A percentile compares a stretch with the other conserved stretches of the same genome.
These are phyloP conservation scores for Tromatobia lineatoria DNA, from an alignment of 2,888 invertebrate genomes.

Conservation along the genomic window DNA sequence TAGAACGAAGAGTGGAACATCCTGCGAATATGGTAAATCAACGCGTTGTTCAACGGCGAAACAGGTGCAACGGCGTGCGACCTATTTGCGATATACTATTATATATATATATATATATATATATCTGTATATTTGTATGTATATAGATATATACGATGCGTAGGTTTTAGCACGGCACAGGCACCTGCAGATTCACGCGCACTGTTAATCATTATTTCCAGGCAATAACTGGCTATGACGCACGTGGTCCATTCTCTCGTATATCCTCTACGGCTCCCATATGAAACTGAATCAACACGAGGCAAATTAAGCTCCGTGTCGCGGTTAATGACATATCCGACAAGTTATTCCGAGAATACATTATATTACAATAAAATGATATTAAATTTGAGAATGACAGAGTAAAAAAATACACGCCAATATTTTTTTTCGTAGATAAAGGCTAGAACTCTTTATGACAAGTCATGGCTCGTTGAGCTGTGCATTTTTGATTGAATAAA, in stretches of 20 bases:
- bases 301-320: constrained; percentile 50
- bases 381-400: background rate
- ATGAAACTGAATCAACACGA: constrained; percentile 54
- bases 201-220: constrained; percentile 55
- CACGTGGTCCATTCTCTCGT: constrained; percentile 43
- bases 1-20: constrained; percentile 12
- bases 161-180: background rate
- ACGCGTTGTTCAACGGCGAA: constrained; percentile 48
- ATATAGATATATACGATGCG: too few species aligned
- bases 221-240: constrained; percentile 56
- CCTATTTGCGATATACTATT: background rate
- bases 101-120: constrained; percentile 16
- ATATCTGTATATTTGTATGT: background rate
- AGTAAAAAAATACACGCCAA: background rate
- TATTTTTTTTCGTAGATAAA: too few species aligned
- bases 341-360: constrained; percentile 6
- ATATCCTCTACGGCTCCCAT: constrained; percentile 7
- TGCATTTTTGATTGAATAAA: too few species aligned
- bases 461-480: too few species aligned
- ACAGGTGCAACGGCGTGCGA: constrained; percentile 33
- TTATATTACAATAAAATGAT: background rate
- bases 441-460: too few species aligned
- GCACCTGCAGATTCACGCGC: constrained; percentile 54
- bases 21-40: constrained; percentile 59
- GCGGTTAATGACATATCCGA: constrained; percentile 46